Evolutionary conservation across 2,797 vertebrate genomes (phyloP), one percentile per base, ranked within the genome.

Genomic region (Alauda arvensis): DNA sequence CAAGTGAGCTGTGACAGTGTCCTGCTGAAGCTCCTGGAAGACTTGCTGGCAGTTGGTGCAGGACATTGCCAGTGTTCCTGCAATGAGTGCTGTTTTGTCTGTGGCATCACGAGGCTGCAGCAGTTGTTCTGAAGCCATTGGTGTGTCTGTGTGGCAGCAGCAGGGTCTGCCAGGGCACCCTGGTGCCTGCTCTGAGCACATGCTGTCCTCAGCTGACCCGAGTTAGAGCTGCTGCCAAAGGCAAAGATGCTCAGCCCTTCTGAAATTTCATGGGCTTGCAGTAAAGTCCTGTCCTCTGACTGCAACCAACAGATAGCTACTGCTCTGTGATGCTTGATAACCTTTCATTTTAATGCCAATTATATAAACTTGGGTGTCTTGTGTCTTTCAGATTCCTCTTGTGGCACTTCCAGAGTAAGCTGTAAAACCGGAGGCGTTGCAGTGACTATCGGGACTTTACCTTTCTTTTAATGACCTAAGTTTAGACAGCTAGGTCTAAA

Each of bases 351-450:
- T 70, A 55, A 83, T 65, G 29, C 33, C 42, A 39, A 0, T 63
- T 24, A 5, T 13, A 3, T 92, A 68, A 93, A 93, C 29, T 39
- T 49, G 56, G 45, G 25, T 92, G 74, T 91, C 78, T 89, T 95
- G 8, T 96, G 10, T 95, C 77, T 96, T 95, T 89, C 92, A 96
- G 95, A 82, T 94, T 75, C 89, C 37, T 83, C 67, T 84, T 19
- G 68, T 61, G 85, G 86, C 93, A 75, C 84, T 93, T 94, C 69
- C 89, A 89, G 90, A 75, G 48, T 62, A 82, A 88, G 84, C 83
- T 88, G 87, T 91, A 88, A 83, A 93, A 90, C 66, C 3, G 94
- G 93, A 92, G 92, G 88, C 70, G 3, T 77, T 82, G 87, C 89
- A 67, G 74, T 85, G 91, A 90, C 94, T 92, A 87, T 93, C 56